Evolutionary conservation across 92 coral and sea anemone species (phyloP).

Genomic region (Palythoa caribaeorum): DNA sequence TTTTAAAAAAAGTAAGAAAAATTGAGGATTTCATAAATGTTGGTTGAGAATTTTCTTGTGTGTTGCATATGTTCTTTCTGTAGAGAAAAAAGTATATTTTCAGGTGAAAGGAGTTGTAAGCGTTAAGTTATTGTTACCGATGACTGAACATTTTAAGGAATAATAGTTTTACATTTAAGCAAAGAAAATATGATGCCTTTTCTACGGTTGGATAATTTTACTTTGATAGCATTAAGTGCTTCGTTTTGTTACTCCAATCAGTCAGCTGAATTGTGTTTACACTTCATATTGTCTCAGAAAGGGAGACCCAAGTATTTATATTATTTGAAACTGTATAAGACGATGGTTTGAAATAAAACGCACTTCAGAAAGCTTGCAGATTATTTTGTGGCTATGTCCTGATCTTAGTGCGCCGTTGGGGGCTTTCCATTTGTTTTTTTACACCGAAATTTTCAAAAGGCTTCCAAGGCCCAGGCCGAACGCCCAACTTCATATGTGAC

Average conservation of each 20-base stretch:
- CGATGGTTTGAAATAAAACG: constrained; percentile 38
- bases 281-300: constrained; percentile 19
- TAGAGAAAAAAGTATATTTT: background rate
- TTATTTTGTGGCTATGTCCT: background rate
- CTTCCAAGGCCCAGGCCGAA: too few species aligned
- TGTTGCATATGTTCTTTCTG: background rate
- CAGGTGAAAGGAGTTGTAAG: background rate
- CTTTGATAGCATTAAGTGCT: constrained; percentile 10
- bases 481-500: too few species aligned
- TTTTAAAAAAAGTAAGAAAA: background rate
- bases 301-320: constrained; percentile 36
- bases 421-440: too few species aligned
- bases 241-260: constrained; percentile 21
- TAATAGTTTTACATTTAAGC: constrained; percentile 4
- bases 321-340: background rate
- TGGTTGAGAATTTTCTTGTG: background rate
- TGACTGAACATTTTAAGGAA: background rate
- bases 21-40: background rate
- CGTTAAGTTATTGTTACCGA: constrained; percentile 9
- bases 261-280: constrained; percentile 23
- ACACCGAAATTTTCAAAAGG: too few species aligned
- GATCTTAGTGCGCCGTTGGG: background rate
- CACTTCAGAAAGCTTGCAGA: constrained; percentile 1
- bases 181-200: background rate
- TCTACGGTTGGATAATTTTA: constrained; percentile 20